These are phyloP conservation scores for Chaunax sp. DNA, from an alignment of 2,797 vertebrate genomes.

Conservation along the genomic window DNA sequence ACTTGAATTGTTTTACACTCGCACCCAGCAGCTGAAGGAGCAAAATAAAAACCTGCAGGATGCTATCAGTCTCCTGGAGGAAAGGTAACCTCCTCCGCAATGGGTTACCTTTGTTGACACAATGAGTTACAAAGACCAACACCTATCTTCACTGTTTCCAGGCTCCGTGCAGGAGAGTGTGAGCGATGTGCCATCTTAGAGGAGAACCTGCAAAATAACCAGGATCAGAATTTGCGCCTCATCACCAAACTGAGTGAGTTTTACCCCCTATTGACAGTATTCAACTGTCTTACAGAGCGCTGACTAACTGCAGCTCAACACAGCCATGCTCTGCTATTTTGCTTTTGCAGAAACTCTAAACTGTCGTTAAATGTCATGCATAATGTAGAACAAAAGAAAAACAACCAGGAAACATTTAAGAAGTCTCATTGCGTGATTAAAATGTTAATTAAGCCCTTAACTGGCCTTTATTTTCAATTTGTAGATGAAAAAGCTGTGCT, in stretches of 20 bases:
- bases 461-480: no score
- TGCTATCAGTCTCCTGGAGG: constrained; percentile 89
- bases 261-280: background rate
- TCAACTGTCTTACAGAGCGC: no score
- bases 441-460: no score
- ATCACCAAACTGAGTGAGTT: constrained; percentile 90
- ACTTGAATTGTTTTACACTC: constrained; percentile 92
- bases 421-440: no score
- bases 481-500: no score
- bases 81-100: constrained; percentile 80
- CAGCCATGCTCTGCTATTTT: no score
- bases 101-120: background rate
- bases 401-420: no score
- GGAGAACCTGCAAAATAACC: constrained; percentile 88
- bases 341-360: no score
- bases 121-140: background rate
- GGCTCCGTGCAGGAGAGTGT: constrained; percentile 87
- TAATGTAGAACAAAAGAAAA: background rate
- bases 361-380: background rate
- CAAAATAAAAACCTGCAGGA: constrained; percentile 92
- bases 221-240: constrained; percentile 85
- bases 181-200: constrained; percentile 89
- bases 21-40: constrained; percentile 93
- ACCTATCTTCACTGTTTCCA: constrained; percentile 39
- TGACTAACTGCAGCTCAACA: background rate